A percentile compares a stretch with the other conserved stretches of the same genome.
These are phyloP conservation scores for Anoplius nigerrimus DNA, from an alignment of 2,888 invertebrate species.

Conservation along the genomic window DNA sequence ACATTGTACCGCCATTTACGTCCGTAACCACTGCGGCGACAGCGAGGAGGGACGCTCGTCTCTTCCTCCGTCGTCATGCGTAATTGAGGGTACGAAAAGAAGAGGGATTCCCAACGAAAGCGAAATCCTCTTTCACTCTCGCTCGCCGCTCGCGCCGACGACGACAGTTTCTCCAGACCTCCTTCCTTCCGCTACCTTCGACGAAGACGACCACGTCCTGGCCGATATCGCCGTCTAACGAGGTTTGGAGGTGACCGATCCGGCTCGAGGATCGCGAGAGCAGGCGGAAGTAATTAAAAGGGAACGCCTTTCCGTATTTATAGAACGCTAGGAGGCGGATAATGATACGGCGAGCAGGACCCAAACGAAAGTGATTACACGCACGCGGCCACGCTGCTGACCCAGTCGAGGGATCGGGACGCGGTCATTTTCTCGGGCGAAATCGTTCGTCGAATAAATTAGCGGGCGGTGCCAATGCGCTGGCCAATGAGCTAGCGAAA, in stretches of 20 bases:
- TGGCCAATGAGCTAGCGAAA: no score
- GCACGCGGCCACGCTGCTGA: background rate
- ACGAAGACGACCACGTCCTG: background rate
- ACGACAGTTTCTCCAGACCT: constrained; percentile 29
- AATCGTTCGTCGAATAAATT: no score
- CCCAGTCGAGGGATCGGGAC: background rate
- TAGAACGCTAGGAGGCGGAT: background rate
- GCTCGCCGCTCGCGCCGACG: constrained; percentile 33
- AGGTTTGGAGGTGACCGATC: constrained; percentile 20
- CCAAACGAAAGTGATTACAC: no score
- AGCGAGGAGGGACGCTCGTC: background rate
- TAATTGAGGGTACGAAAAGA: constrained; percentile 38
- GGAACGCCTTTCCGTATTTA: constrained; percentile 5
- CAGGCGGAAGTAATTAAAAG: constrained; percentile 1
- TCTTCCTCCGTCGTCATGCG: constrained; percentile 22
- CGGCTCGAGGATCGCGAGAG: background rate
- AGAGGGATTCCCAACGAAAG: constrained; percentile 58
- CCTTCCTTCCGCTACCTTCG: background rate
- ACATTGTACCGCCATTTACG: no score
- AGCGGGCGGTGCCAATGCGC: no score
- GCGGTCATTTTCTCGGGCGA: no score
- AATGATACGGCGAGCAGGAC: background rate
- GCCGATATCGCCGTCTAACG: constrained; percentile 12
- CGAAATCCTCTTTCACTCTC: constrained; percentile 64
- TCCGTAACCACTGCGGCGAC: background rate